These are phyloP conservation scores for Mustela nigripes DNA, from an alignment of 2,113 vertebrate genomes.

Conservation along the genomic window DNA sequence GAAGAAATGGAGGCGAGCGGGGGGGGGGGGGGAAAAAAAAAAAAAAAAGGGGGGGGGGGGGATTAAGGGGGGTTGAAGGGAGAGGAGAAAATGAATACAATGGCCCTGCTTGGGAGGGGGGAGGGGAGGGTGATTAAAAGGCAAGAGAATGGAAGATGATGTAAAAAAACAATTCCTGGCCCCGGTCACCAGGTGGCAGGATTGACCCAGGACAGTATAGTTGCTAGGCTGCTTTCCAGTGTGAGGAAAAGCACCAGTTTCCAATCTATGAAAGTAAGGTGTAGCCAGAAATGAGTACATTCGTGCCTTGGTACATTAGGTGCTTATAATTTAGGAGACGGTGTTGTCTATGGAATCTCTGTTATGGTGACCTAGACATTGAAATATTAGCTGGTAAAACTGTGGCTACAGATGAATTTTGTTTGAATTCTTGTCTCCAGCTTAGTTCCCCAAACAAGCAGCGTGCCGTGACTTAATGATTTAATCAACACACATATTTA, in stretches of 20 bases:
- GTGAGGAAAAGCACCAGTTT: not conserved
- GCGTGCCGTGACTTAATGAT: not conserved
- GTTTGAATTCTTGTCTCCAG: not conserved
- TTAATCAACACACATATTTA: not conserved
- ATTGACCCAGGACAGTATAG: not conserved
- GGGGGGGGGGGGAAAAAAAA: too few species aligned
- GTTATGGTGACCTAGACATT: not conserved
- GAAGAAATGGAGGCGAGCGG: not conserved
- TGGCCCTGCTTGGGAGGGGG: not conserved
- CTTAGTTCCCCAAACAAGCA: not conserved
- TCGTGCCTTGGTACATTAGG: not conserved
- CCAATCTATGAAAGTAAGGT: too few species aligned
- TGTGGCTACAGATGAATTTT: not conserved
- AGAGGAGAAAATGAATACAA: not conserved
- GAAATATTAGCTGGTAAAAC: not conserved
- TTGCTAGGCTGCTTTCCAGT: not conserved
- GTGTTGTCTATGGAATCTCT: not conserved
- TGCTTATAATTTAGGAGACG: not conserved
- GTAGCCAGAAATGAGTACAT: not conserved
- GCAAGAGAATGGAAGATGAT: not conserved
- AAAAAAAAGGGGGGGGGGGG: too few species aligned
- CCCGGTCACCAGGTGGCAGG: constrained; percentile 21
- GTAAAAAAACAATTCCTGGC: not conserved
- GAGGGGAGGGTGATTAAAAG: not conserved
- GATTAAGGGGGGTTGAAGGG: too few species aligned